phyloP scores from a whole-genome alignment of 1,140 invertebrate genomes.

The Aphelenchoides besseyi region DNA sequence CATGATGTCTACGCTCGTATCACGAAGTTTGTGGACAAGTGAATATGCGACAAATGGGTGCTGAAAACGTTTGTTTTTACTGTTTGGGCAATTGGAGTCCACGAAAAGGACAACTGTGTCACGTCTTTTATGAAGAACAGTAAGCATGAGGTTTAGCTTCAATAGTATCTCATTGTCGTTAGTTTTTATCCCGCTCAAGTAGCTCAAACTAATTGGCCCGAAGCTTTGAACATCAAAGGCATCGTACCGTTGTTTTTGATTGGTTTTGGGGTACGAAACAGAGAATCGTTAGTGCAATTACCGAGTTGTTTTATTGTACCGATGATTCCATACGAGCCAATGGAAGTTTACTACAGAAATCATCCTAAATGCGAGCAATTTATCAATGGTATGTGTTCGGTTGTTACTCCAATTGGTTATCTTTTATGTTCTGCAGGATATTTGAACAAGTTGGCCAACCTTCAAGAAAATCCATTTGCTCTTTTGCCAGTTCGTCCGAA shows the following conservation, averaged over 20 bases:
- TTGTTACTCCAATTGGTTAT: not conserved
- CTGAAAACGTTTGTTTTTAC: constrained; percentile 2
- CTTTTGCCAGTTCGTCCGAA: no score
- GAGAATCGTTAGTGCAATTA: not conserved
- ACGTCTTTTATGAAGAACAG: not conserved
- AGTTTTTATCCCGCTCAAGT: constrained; percentile 3
- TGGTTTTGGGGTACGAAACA: not conserved
- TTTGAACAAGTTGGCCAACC: not conserved
- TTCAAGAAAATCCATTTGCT: not conserved
- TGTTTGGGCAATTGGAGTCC: constrained; percentile 7
- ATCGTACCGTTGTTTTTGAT: not conserved
- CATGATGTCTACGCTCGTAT: not conserved
- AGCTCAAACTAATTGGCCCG: not conserved
- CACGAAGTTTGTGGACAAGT: not conserved
- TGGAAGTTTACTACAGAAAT: not conserved
- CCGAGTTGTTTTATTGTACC: not conserved
- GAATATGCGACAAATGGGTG: not conserved
- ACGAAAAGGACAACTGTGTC: constrained; percentile 2
- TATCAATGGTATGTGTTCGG: not conserved
- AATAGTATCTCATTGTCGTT: not conserved
- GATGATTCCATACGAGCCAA: not conserved
- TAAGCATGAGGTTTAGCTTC: not conserved
- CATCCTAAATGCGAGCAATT: not conserved
- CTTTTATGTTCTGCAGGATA: not conserved
- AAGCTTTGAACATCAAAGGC: not conserved